Evolutionary conservation across 1,140 invertebrate genomes (phyloP).

Genomic region (Heliothis subflexa): DNA sequence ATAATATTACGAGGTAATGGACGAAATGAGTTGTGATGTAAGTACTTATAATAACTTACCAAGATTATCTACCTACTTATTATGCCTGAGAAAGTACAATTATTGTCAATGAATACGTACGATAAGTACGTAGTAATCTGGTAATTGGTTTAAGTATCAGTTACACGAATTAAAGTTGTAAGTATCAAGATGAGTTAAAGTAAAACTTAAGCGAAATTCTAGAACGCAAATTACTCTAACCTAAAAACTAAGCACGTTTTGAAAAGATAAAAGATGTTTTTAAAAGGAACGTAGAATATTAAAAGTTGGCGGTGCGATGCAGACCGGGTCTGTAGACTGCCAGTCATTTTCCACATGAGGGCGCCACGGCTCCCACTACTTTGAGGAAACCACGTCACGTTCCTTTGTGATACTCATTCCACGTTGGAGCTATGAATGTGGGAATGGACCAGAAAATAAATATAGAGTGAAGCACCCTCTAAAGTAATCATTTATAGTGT

Average conservation of each 20-base stretch:
- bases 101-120: too few relatives aligned
- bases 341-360: slow-evolving; percentile 45
- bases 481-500: neutral
- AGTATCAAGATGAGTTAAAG: neutral
- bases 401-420: slow-evolving; percentile 23
- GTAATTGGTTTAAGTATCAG: too few relatives aligned
- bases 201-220: neutral
- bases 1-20: slow-evolving; percentile 20
- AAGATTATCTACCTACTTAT: neutral
- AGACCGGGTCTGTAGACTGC: slow-evolving; percentile 3
- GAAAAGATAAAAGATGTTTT: slow-evolving; percentile 21
- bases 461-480: neutral
- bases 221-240: neutral
- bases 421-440: slow-evolving; percentile 18
- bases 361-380: slow-evolving; percentile 17
- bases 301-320: slow-evolving; percentile 26
- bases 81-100: too few relatives aligned
- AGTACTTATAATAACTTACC: neutral
- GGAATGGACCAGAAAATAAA: slow-evolving; percentile 1
- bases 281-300: slow-evolving; percentile 35
- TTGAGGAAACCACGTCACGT: slow-evolving; percentile 31
- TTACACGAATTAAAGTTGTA: too few relatives aligned
- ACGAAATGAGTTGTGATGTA: neutral
- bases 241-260: slow-evolving; percentile 22
- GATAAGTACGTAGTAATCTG: too few relatives aligned